These are phyloP conservation scores for Mya arenaria DNA, from an alignment of 1,140 invertebrate species.

Conservation along the genomic window DNA sequence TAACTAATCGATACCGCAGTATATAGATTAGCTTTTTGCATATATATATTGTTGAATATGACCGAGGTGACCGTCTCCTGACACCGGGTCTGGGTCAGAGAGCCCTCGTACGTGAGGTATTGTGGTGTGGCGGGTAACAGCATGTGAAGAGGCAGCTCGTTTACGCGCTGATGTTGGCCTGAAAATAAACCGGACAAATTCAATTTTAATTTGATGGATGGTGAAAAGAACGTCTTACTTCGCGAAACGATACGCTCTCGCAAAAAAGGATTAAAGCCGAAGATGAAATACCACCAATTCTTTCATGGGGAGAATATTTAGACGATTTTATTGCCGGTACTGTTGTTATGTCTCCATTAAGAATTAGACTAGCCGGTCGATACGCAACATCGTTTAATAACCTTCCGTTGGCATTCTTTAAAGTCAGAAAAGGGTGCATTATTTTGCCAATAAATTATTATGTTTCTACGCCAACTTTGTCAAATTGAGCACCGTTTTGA, in stretches of 20 bases:
- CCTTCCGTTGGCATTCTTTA: too few species aligned
- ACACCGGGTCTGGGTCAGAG: constrained; percentile 79
- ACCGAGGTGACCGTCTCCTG: constrained; percentile 80
- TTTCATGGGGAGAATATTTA: background rate
- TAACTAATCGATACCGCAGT: constrained; percentile 77
- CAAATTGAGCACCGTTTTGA: too few species aligned
- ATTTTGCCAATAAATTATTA: too few species aligned
- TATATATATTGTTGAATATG: constrained; percentile 80
- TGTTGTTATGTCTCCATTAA: background rate
- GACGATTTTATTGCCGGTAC: background rate
- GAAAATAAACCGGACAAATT: constrained; percentile 2
- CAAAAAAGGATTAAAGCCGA: background rate
- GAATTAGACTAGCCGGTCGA: background rate
- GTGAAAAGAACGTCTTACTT: background rate
- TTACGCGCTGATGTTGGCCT: constrained; percentile 66
- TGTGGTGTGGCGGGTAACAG: constrained; percentile 74
- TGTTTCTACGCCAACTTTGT: too few species aligned
- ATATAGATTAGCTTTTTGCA: constrained; percentile 79
- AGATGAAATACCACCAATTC: background rate
- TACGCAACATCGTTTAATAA: background rate
- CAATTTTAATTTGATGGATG: too few species aligned
- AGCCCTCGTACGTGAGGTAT: constrained; percentile 81
- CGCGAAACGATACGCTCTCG: background rate
- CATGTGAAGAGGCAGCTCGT: constrained; percentile 61
- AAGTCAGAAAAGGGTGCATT: too few species aligned